phyloP scores from a whole-genome alignment of 2,113 vertebrate species.

The Eira barbara region DNA sequence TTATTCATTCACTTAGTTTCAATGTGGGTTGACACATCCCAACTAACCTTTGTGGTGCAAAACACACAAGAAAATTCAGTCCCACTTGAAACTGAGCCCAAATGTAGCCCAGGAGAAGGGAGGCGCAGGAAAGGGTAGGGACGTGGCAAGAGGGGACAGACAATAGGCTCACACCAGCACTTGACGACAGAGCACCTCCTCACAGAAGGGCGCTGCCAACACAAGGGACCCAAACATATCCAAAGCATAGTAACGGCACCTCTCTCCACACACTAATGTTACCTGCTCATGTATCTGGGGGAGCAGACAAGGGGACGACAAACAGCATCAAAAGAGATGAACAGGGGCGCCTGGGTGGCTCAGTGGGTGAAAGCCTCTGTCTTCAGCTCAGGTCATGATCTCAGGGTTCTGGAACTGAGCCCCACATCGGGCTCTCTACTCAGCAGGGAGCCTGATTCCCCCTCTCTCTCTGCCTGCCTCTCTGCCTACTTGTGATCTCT shows the following conservation, averaged over 20 bases:
- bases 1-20: background rate
- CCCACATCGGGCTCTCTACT: no score
- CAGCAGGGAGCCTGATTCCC: no score
- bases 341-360: no score
- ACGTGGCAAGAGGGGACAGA: fast-evolving
- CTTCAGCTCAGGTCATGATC: no score
- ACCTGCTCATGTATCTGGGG: background rate
- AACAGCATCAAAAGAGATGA: background rate
- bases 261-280: background rate
- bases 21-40: no score
- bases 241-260: fast-evolving
- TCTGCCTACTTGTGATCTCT: no score
- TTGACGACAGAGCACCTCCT: background rate
- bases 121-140: no score
- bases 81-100: background rate
- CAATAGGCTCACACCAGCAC: background rate
- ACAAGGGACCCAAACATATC: background rate
- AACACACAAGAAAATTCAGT: background rate
- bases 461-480: no score
- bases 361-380: no score
- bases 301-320: background rate
- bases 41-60: background rate
- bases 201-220: background rate
- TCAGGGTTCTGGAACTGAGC: no score
- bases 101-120: background rate